Evolutionary conservation across 1,140 invertebrate genomes (phyloP).

Genomic region (Stegodyphus mimosarum): DNA sequence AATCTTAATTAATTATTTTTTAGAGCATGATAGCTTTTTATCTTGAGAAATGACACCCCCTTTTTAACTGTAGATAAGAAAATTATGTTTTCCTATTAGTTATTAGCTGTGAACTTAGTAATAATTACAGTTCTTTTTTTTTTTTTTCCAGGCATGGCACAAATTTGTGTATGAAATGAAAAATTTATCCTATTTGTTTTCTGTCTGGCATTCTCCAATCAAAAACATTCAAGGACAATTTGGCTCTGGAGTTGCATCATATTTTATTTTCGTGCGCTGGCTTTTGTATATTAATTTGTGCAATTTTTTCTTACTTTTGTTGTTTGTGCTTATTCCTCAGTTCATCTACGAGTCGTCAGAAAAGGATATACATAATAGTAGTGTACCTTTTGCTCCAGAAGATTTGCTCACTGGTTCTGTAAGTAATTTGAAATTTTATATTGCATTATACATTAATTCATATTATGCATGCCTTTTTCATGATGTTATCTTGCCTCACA

Average conservation of each 20-base stretch:
- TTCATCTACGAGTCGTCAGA: background rate
- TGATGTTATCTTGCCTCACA: no score
- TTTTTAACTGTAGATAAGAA: no score
- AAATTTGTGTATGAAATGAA: slow-evolving; percentile 28
- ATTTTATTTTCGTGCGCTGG: slow-evolving; percentile 98
- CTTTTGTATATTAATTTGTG: slow-evolving; percentile 95
- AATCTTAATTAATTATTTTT: no score
- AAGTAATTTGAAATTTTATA: background rate
- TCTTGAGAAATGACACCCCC: no score
- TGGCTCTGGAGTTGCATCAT: slow-evolving; percentile 96
- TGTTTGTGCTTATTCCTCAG: slow-evolving; percentile 88
- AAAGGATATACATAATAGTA: background rate
- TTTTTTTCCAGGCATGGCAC: slow-evolving; percentile 41
- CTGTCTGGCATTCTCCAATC: slow-evolving; percentile 41
- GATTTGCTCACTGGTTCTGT: slow-evolving; percentile 47
- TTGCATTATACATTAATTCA: background rate
- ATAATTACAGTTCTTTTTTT: background rate
- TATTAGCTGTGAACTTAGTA: background rate
- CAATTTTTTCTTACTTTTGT: slow-evolving; percentile 82
- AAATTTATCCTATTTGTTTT: slow-evolving; percentile 26
- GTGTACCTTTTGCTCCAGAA: background rate
- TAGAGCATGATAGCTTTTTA: no score
- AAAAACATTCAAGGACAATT: slow-evolving; percentile 78
- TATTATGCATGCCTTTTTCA: no score
- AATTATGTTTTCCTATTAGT: no score